These are phyloP conservation scores for Pyrocephalus nanus DNA, from an alignment of 2,797 vertebrate species.

Conservation along the genomic window DNA sequence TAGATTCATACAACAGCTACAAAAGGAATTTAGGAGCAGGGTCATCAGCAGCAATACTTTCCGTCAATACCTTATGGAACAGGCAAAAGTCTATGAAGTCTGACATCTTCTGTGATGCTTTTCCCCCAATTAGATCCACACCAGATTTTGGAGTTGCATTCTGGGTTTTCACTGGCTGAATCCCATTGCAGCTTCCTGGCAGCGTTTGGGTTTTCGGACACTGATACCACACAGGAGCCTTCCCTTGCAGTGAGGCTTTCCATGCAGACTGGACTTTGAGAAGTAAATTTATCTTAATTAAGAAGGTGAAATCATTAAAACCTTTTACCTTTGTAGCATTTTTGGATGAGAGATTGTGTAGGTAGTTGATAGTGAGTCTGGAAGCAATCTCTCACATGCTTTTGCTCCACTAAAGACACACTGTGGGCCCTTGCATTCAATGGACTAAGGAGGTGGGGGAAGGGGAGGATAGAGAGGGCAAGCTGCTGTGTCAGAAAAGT, in stretches of 20 bases:
- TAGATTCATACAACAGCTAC: not conserved
- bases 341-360: too few species aligned
- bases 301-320: not conserved
- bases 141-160: not conserved
- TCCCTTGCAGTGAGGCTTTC: not conserved
- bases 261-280: not conserved
- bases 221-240: not conserved
- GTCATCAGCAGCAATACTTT: too few species aligned
- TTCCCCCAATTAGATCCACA: not conserved
- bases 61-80: not conserved
- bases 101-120: not conserved
- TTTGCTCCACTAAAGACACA: too few species aligned
- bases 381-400: too few species aligned
- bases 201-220: not conserved
- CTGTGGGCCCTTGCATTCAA: too few species aligned
- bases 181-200: not conserved
- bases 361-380: too few species aligned
- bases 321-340: too few species aligned
- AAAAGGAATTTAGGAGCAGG: not conserved
- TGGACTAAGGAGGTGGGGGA: too few species aligned
- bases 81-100: not conserved
- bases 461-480: too few species aligned
- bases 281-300: not conserved
- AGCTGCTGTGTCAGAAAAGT: too few species aligned
- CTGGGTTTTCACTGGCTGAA: not conserved